phyloP scores from a whole-genome alignment of 2,113 vertebrate genomes.

The Thamnaconus septentrionalis region DNA sequence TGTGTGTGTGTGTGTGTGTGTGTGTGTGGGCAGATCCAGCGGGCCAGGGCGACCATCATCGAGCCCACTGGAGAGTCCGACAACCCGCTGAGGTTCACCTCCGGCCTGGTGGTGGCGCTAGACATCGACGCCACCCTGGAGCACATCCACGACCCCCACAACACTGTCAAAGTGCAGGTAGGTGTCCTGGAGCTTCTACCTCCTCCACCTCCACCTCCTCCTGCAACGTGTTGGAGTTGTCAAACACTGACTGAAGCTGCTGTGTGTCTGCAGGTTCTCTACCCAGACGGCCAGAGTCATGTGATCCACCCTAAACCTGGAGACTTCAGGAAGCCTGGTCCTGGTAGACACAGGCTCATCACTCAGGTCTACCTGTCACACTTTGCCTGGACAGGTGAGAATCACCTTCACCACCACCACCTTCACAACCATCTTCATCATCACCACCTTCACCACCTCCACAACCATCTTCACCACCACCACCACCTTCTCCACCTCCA shows the following conservation, averaged over 20 bases:
- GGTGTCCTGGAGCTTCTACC: not conserved
- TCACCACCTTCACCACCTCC: no score
- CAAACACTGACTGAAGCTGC: not conserved
- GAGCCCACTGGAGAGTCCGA: constrained; percentile 96
- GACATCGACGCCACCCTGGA: constrained; percentile 94
- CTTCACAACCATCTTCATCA: no score
- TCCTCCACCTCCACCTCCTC: no score
- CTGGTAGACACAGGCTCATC: constrained; percentile 89
- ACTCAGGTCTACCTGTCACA: constrained; percentile 97
- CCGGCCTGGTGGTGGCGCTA: constrained; percentile 90
- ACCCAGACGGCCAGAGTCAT: constrained; percentile 95
- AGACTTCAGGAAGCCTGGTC: constrained; percentile 93
- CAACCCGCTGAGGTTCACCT: constrained; percentile 91
- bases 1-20: not conserved
- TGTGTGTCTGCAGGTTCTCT: constrained; percentile 81
- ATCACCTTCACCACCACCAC: not conserved
- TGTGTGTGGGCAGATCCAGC: constrained; percentile 80
- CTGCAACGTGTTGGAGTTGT: no score
- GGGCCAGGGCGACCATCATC: constrained; percentile 89
- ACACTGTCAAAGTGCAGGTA: constrained; percentile 92
- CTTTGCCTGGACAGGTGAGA: constrained; percentile 92
- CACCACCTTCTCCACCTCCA: not conserved
- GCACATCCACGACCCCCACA: constrained; percentile 91
- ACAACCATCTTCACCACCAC: not conserved
- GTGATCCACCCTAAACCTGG: constrained; percentile 94